Conservation (phyloP, 2,113 vertebrate species). For the Vidua macroura region DNA sequence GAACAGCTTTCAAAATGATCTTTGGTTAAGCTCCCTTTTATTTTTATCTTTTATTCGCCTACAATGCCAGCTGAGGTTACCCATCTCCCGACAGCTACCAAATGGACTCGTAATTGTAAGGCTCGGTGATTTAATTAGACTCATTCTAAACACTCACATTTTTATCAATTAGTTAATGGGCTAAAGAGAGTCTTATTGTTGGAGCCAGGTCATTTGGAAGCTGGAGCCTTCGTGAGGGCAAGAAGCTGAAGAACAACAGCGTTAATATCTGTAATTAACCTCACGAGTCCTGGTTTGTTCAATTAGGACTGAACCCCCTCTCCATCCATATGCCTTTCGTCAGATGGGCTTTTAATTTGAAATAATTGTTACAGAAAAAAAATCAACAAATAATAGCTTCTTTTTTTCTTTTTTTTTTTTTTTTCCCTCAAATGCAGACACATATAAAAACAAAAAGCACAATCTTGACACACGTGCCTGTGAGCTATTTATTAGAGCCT, state of each 20-base stretch:
- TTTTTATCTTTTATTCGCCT: constrained; percentile 78
- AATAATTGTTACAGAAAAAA: constrained; percentile 70
- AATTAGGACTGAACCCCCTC: constrained; percentile 72
- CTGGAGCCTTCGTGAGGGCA: constrained; percentile 79
- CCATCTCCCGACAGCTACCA: constrained; percentile 80
- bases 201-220: constrained; percentile 84
- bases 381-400: constrained; percentile 56
- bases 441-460: constrained; percentile 29
- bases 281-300: constrained; percentile 77
- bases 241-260: constrained; percentile 78
- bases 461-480: constrained; percentile 21
- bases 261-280: constrained; percentile 86
- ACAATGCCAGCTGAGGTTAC: constrained; percentile 78
- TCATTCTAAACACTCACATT: constrained; percentile 83
- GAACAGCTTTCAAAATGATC: constrained; percentile 82
- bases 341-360: constrained; percentile 71
- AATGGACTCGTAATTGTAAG: constrained; percentile 80
- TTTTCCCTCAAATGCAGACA: background rate
- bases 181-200: constrained; percentile 82
- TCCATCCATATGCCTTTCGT: constrained; percentile 75
- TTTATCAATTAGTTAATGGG: constrained; percentile 88
- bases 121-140: constrained; percentile 84
- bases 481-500: constrained; percentile 48
- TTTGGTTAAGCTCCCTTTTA: constrained; percentile 78
- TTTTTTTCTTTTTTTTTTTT: background rate